Percentiles rank a stretch among this genome's conserved stretches.
Evolutionary conservation across 2,888 invertebrate species (phyloP).

Genomic region (Spilosoma lubricipeda): DNA sequence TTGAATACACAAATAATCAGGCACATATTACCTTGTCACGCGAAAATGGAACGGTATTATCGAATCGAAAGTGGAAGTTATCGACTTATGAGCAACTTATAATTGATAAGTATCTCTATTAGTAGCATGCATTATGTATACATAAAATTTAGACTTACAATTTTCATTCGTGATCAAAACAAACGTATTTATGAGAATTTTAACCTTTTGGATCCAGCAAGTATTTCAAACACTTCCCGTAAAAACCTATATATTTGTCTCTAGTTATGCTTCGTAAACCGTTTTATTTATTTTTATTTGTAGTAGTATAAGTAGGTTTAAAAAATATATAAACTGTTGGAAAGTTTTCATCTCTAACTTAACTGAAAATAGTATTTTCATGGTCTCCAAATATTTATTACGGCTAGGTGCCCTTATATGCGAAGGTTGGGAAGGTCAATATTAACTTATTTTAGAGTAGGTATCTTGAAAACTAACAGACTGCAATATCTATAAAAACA

Average conservation of each 20-base stretch:
- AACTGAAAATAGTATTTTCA: neutral
- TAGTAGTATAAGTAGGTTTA: neutral
- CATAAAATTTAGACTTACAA: neutral
- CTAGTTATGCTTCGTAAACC: neutral
- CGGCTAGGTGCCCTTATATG: too few species aligned
- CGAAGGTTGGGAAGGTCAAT: neutral
- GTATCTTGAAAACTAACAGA: neutral
- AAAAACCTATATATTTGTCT: neutral
- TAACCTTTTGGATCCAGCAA: neutral
- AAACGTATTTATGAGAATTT: neutral
- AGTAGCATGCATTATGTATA: neutral
- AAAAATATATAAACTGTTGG: neutral
- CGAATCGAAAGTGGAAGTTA: conserved; percentile 9
- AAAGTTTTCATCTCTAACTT: too few species aligned
- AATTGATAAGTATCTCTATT: conserved; percentile 1
- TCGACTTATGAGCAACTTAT: neutral
- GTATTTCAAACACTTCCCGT: neutral
- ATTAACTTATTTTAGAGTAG: neutral
- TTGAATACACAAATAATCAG: conserved; percentile 13
- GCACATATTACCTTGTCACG: conserved; percentile 15
- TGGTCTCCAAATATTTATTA: neutral
- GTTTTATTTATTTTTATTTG: neutral
- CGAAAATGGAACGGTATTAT: neutral
- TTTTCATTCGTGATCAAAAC: neutral
- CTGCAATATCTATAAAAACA: neutral